Evolutionary conservation across 2,797 vertebrate species (phyloP), one percentile per base, ranked within the genome.

Genomic region (Sebastes trivittatus): DNA sequence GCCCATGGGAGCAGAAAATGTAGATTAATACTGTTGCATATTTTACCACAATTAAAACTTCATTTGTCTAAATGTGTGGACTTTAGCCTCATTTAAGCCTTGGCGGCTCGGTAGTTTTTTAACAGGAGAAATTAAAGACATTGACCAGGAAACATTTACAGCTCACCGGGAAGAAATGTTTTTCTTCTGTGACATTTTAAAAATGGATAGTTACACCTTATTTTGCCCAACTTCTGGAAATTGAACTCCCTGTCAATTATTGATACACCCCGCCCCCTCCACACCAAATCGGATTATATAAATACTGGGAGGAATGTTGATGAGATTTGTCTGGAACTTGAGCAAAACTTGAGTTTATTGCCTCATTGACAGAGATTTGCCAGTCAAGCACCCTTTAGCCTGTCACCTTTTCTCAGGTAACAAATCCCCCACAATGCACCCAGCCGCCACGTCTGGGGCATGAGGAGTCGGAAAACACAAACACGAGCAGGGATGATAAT

Each of bases 51-150:
- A 95, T 95, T 95, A 94, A 95, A 95, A 95, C 89, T 93, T 91
- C 91, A 95, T 95, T 95, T 94, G 93, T 94, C 86, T 92, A 93
- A 95, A 94, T 88, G 85, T 84, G 88, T 80, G 80, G 92, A 93
- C 90, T 92, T 95, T 95, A 94, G 93, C 94, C 94, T 95, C 95
- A 87, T 95, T 95, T 95, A 92, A 94, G 93, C 89, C 83, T 85
- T 20, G 71, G 84, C 74, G 85, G 85, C 75, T 87, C 4, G n/a
- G 63, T 84, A 73, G 71, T 85, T 85, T 81, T 90, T 73, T 63
- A 88, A 85, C 59, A 25, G 55, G 70, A 79, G 68, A 68, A 91
- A 90, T 84, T 76, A 88, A 46, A 82, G 71, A 83, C 64, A 81
- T 66, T 70, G 78, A 80, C 77, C 78, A 62, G 32, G 22, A 84